Evolutionary conservation across 2,797 vertebrate species (phyloP).

Genomic region (Alosa sapidissima): DNA sequence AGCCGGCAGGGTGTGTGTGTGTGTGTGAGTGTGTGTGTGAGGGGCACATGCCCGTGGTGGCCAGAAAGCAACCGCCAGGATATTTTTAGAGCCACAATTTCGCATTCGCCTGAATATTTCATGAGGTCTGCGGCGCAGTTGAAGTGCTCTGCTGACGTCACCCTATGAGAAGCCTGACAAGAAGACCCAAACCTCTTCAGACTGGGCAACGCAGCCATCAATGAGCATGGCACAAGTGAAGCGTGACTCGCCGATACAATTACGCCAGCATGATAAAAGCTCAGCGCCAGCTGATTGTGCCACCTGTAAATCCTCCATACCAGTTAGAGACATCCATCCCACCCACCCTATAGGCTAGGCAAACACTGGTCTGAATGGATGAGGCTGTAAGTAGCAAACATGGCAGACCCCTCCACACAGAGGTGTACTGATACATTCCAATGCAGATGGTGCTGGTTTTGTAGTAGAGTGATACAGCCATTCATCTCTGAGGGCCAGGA

Average conservation of each 20-base stretch:
- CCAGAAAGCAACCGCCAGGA: background rate
- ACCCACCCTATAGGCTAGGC: background rate
- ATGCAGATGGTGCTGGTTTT: background rate
- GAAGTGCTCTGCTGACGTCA: constrained; percentile 30
- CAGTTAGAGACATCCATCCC: background rate
- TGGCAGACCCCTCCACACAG: background rate
- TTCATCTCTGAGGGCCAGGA: background rate
- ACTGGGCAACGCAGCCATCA: background rate
- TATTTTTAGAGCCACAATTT: constrained; percentile 40
- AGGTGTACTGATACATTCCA: background rate
- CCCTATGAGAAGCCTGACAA: background rate
- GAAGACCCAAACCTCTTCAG: background rate
- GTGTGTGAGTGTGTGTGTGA: too few relatives aligned
- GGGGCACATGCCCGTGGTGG: background rate
- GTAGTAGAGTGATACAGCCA: background rate
- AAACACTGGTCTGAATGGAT: background rate
- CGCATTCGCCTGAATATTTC: constrained; percentile 42
- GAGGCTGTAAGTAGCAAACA: background rate
- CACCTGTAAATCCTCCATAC: background rate
- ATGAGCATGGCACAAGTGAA: background rate
- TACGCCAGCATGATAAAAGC: too few relatives aligned
- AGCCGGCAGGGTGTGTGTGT: background rate
- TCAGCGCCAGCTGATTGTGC: background rate
- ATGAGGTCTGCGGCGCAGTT: constrained; percentile 37
- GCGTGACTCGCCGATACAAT: background rate